Evolutionary conservation across 2,888 invertebrate species (phyloP), one percentile per base, ranked within the genome.

Genomic region (Sesia bembeciformis): DNA sequence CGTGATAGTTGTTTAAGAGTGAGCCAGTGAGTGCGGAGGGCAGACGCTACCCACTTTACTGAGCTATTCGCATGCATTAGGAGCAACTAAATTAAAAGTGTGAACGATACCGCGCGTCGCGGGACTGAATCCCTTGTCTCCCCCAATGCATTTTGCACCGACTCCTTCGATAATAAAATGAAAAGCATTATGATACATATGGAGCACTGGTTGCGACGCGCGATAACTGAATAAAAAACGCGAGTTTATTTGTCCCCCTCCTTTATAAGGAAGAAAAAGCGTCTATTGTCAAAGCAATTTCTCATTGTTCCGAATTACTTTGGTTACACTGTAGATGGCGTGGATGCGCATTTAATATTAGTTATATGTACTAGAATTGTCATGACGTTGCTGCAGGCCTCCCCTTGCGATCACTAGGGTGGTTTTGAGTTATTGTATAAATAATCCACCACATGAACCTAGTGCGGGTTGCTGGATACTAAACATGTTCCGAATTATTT

Each of bases 21-120:
- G 68, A 76, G 77, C 74, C 69, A 78, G 76, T 72, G 76, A 71
- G 70, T 64, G 62, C 68, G 62, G 59, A 74, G 74, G 74, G 76
- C 60, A 55, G 59, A 56, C 56, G 51, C 57, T 67, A 71, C 80
- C 80, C 82, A 79, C 79, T 72, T 68, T 68, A 67, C 70, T 69
- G 71, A 78, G 78, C 76, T 81, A 82, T 84, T 80, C 84, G 87
- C 88, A 85, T 87, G 80, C 82, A 87, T 87, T 87, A 87, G 76
- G 76, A 81, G 82, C 81, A 78, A 84, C 85, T 87, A 88, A 88
- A 88, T 88, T 88, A 88, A 88, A 88, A 88, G 87, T 86, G 86
- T 83, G 86, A 87, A 86, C 78, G 82, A 84, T 80, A 78, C 69
- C 72, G 62, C 73, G 74, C 75, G 72, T 72, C 76, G 78, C 76